Evolutionary conservation across 2,888 invertebrate genomes (phyloP).

Genomic region (Trypoxylon attenuatum): DNA sequence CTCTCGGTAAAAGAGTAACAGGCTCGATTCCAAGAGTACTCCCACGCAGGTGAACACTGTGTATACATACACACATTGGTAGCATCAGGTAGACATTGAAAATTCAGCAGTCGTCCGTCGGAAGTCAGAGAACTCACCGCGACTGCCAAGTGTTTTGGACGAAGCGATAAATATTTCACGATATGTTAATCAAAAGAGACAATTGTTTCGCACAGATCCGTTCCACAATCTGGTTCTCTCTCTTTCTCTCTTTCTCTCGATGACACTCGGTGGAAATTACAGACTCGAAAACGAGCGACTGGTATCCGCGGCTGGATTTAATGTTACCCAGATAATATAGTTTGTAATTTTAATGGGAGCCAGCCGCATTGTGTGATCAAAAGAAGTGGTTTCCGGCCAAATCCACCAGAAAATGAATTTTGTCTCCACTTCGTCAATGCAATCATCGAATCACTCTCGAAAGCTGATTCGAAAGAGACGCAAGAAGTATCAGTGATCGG

Average conservation of each 20-base stretch:
- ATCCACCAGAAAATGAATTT: background rate
- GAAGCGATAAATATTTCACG: background rate
- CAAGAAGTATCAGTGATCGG: slow-evolving; percentile 24
- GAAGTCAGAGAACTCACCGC: slow-evolving; percentile 25
- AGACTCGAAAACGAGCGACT: no score
- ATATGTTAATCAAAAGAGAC: background rate
- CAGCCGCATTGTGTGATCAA: background rate
- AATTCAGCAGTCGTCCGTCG: slow-evolving; percentile 45
- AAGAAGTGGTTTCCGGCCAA: background rate
- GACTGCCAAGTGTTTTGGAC: background rate
- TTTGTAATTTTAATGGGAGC: no score
- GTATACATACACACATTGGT: no score
- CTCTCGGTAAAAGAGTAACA: slow-evolving; percentile 15
- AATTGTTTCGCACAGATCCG: no score
- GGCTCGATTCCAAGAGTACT: background rate
- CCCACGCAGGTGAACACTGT: no score
- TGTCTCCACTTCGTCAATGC: background rate
- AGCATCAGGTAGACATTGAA: slow-evolving; percentile 10
- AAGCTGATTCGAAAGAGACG: no score
- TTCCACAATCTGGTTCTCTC: no score
- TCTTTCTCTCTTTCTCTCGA: no score
- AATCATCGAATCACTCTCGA: no score
- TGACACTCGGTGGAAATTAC: background rate
- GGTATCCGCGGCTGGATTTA: no score
- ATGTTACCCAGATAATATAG: no score